Evolutionary conservation across 1,140 invertebrate species (phyloP).

Genomic region (Caenorhabditis inopinata): DNA sequence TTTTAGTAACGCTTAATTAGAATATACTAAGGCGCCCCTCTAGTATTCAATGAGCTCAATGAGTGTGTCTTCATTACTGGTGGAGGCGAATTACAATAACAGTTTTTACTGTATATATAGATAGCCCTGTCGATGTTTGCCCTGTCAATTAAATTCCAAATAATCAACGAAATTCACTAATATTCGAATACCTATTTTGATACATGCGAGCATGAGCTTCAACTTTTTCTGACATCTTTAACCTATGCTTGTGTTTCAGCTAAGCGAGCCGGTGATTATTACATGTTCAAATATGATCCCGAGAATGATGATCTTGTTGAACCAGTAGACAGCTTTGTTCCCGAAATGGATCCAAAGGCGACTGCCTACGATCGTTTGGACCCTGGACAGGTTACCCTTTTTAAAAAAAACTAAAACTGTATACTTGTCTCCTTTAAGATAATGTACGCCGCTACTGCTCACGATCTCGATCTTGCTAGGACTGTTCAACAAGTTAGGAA

Average conservation of each 20-base stretch:
- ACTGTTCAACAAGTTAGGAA: slow-evolving; percentile 58
- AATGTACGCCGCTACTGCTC: slow-evolving; percentile 56
- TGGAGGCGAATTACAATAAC: too few species aligned
- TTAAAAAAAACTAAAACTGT: too few species aligned
- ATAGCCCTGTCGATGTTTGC: too few species aligned
- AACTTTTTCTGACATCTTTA: background rate
- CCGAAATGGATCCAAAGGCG: slow-evolving; percentile 60
- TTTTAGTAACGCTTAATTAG: too few species aligned
- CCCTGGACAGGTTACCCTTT: slow-evolving; percentile 53
- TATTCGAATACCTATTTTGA: background rate
- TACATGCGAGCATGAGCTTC: background rate
- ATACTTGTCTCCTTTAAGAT: slow-evolving; percentile 50
- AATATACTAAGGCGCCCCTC: too few species aligned
- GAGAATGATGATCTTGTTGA: slow-evolving; percentile 49
- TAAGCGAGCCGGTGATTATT: slow-evolving; percentile 65
- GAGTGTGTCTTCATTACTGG: too few species aligned
- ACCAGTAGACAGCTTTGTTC: slow-evolving; percentile 60
- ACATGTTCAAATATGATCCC: slow-evolving; percentile 66
- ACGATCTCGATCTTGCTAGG: slow-evolving; percentile 56
- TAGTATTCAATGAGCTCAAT: too few species aligned
- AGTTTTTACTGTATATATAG: too few species aligned
- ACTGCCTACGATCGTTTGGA: slow-evolving; percentile 61
- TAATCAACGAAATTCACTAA: background rate
- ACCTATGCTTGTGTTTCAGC: slow-evolving; percentile 61
- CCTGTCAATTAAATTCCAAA: background rate